Base-by-base conservation (phyloP, 2,797 vertebrate genomes). In the Uromys caudimaculatus region DNA sequence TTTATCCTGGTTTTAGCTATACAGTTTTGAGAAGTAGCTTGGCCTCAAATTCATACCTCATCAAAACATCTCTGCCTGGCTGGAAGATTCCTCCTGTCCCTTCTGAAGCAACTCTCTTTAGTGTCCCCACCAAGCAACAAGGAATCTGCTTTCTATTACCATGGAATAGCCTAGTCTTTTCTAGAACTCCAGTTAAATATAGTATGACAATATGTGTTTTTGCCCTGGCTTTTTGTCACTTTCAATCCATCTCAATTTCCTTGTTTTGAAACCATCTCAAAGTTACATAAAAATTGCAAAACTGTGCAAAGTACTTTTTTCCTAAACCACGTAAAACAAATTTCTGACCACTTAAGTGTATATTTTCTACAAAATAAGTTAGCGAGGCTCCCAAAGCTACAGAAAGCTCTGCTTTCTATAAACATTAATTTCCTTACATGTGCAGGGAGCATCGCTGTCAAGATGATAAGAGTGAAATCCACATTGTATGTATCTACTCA, bases 221-320 rank as follows among this genome's bases (percentile, higher is more conserved):
- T 56, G 77, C 29, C 50, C 29, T 87, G 75, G 60, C 56, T 27
- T 87, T 44, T 82, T 78, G 58, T 83, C 44, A 44, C 44, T 44
- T 44, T 44, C 44, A 44, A 44, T 44, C 44, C 78, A 50, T 56
- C 75, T 71, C 81, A 87, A 62, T 85, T 73, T 73, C n/a, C 69
- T 87, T 75, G 50, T 81, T 87, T 91, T 81, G 89, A 81, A 91
- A 81, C 29, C 32, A 64, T 27, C 14, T 81, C 14, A 64, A 73
- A 95, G 62, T 87, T 79, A 54, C 24, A n/a, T 71, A 38, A 79
- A 82, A 87, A 60, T 91, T 81, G 56, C 54, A 87, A 38, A 87
- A 81, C 50, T 21, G 11, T 75, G 44, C 19, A 73, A 86, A 86
- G 32, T 79, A 50, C 69, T 60, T 14, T 95, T 76, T 81, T 52